Conservation (phyloP, 2,797 vertebrate genomes). For the Diplodus sargus region DNA sequence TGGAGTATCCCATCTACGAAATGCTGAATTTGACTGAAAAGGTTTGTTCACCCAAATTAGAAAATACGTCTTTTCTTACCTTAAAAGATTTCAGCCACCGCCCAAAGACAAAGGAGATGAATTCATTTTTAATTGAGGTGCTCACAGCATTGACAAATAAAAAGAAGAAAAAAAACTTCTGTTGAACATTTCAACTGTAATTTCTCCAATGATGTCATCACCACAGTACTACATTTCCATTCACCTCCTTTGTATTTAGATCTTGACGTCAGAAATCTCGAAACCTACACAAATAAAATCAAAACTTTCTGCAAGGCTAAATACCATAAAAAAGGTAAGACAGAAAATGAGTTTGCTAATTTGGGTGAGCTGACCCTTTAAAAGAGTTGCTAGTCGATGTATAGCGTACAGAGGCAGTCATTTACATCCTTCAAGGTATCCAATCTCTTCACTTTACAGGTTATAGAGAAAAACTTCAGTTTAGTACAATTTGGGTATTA, state of each 20-base stretch:
- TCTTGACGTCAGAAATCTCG: not conserved
- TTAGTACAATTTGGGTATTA: not conserved
- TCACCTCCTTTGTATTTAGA: not conserved
- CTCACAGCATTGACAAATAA: not conserved
- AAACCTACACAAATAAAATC: not conserved
- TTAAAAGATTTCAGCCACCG: not conserved
- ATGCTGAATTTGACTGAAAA: slow-evolving; percentile 22
- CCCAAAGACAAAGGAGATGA: not conserved
- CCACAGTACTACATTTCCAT: not conserved
- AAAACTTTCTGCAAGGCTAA: not conserved
- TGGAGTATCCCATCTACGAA: slow-evolving; percentile 37
- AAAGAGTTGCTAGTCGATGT: not conserved
- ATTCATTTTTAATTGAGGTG: not conserved
- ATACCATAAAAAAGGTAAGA: not conserved
- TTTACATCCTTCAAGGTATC: slow-evolving; percentile 6
- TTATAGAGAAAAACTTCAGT: not conserved
- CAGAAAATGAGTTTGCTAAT: slow-evolving; percentile 7
- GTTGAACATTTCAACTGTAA: not conserved
- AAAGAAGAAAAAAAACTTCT: not conserved
- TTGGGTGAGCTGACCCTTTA: slow-evolving; percentile 19
- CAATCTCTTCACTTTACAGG: not conserved
- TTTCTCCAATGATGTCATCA: not conserved
- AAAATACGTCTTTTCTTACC: not conserved
- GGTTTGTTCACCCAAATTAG: slow-evolving; percentile 28
- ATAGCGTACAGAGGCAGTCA: slow-evolving; percentile 38